Percentiles rank a stretch among this genome's conserved stretches.
phyloP scores from a whole-genome alignment of 2,797 vertebrate species.

The Triplophysa yarkandensis region DNA sequence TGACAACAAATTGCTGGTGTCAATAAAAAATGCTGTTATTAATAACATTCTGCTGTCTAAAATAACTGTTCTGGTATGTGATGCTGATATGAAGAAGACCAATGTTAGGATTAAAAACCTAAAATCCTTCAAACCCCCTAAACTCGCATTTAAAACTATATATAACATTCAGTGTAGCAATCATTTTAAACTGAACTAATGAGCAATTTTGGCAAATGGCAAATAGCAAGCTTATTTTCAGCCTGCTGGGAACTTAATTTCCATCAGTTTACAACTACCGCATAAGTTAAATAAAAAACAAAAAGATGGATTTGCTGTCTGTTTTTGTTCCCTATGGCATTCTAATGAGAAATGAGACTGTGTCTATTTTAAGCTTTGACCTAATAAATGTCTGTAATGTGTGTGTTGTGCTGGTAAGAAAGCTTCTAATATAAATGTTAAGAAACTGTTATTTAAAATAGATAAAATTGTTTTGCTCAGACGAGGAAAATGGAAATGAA shows the following conservation, averaged over 20 bases:
- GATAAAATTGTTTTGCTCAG: not conserved
- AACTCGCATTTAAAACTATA: not conserved
- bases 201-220: not conserved
- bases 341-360: not conserved
- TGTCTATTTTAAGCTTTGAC: not conserved
- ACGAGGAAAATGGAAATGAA: not conserved
- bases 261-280: not conserved
- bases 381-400: not conserved
- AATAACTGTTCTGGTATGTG: no score
- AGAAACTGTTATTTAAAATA: not conserved
- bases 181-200: not conserved
- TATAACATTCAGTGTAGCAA: not conserved
- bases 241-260: not conserved
- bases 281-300: conserved; percentile 5
- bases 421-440: not conserved
- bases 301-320: conserved; percentile 3
- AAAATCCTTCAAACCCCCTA: no score
- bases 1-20: no score
- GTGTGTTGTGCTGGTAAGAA: not conserved
- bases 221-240: not conserved
- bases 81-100: no score
- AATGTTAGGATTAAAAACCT: no score
- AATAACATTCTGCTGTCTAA: no score
- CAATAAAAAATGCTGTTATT: no score
- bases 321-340: not conserved